A percentile compares a stretch with the other conserved stretches of the same genome.
Evolutionary conservation across 2,797 vertebrate species (phyloP).

Genomic region (Sebastes miniatus): DNA sequence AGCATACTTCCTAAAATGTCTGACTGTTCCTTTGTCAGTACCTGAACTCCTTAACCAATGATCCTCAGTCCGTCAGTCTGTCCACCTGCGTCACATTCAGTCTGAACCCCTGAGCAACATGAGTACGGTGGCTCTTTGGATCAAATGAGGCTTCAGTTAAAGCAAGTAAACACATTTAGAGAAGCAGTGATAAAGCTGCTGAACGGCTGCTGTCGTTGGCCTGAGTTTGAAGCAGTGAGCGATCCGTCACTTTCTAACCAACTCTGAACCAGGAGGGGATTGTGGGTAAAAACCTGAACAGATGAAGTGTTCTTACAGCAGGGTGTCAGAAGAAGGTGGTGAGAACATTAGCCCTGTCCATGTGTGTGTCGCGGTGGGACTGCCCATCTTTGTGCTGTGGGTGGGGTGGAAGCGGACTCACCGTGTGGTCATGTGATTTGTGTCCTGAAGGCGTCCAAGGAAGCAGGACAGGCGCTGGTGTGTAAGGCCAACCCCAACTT

Average conservation of each 20-base stretch:
- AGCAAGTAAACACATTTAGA: not conserved
- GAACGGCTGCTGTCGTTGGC: not conserved
- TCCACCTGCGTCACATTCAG: conserved; percentile 48
- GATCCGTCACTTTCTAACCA: conserved; percentile 1
- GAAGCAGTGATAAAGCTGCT: not conserved
- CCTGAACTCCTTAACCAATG: not conserved
- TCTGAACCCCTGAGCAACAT: conserved; percentile 32
- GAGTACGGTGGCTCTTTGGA: conserved; percentile 40
- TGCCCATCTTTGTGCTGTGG: not conserved
- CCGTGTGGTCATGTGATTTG: conserved; percentile 23
- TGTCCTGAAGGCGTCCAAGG: conserved; percentile 86
- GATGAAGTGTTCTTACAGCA: not conserved
- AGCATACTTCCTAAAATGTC: not conserved
- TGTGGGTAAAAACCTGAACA: not conserved
- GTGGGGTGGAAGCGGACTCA: not conserved
- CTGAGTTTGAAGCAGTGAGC: conserved; percentile 56
- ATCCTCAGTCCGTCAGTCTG: not conserved
- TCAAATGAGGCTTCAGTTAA: conserved; percentile 57
- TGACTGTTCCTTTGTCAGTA: not conserved
- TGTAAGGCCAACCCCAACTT: conserved; percentile 88
- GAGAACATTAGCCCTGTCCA: conserved; percentile 26
- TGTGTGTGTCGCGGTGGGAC: not conserved
- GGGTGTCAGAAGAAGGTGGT: conserved; percentile 18
- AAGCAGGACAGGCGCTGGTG: conserved; percentile 90
- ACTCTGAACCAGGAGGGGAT: conserved; percentile 9